Evolutionary conservation across 2,113 vertebrate genomes (phyloP), one percentile per base, ranked within the genome.

Genomic region (Himantopus leucocephalus): DNA sequence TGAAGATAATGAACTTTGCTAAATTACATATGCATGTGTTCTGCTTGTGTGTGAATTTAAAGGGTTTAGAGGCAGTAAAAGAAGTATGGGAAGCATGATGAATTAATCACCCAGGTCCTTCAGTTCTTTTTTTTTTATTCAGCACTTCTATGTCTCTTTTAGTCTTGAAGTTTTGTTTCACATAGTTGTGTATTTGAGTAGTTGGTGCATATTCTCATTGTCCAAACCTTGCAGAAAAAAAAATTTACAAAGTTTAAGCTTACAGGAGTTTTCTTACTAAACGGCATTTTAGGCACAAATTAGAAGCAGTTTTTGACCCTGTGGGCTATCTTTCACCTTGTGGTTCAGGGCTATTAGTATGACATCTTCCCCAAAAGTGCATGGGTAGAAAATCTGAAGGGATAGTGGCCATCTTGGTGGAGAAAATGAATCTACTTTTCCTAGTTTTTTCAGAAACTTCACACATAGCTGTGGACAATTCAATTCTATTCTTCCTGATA

Each of bases 11-110:
- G 20, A 79, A 53, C 15, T 60, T 79, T 4, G 5, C 75, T 62
- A 5, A 37, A 18, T 90, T 73, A 8, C 12, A 4, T 14, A 34
- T 0, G 0, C n/a, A 48, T 43, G 32, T 4, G 0, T 75, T 92
- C 66, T 75, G 24, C 63, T 32, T 30, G 17, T 34, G 21, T 32
- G 13, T 41, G n/a, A 83, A 71, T 67, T 66, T 66, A 32, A 70
- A 63, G 41, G 35, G 34, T n/a, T 78, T 56, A 30, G 64, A 72
- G 45, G 26, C 1, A 0, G 26, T 27, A 56, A 72, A 32, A 47
- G 55, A 39, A 90, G 53, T 53, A 29, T 7, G 16, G 23, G 18
- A 80, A 91, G 52, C 17, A 12, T 8, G 3, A 41, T n/a, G 19
- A 50, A 71, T 47, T 71, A 10, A 45, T 77, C 59, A 73, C 18